Evolutionary conservation across 92 coral and sea anemone genomes (phyloP), one percentile per base, ranked within the genome.

Genomic region (Chrysogorgia sp.): DNA sequence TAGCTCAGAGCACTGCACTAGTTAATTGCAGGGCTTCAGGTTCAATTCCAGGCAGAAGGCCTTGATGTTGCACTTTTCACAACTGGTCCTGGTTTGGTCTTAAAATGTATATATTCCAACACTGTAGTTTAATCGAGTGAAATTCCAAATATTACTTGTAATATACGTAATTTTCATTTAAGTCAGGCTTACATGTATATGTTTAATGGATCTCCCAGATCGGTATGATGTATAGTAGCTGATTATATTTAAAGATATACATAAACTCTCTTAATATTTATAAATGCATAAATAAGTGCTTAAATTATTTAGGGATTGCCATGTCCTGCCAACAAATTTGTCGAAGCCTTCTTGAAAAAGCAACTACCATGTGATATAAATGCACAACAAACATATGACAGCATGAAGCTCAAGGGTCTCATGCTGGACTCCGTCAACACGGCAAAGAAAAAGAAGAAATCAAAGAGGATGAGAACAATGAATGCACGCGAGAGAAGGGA

Each of bases 291-390:
- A 75, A 50, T 7, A 3, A n/a, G n/a, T n/a, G n/a, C n/a, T 28
- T 63, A 1, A 31, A 22, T 12, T 33, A 19, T 62, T 32, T 56
- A 93, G 98, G 82, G 88, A 7, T 71, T 93, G 20, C 68, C 84
- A 7, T 69, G 87, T 71, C 86, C 98, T 58, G 87, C 98, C 12
- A 93, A 83, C 68, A 87, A 79, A 23, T 91, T 71, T 85, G 94
- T 93, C 4, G 59, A 80, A 41, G 80, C 94, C 48, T 93, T 93
- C 53, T 32, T 89, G 67, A 72, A 67, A 3, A 90, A 84, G 68
- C 57, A 86, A 34, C 85, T 93, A 22, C 65, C 77, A 45, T 23
- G 65, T 8, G 81, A 87, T 52, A 34, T 29, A 17, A 34, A 62
- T 52, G 61, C 48, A 22, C 71, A 76, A 0, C 65, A 40, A 2